Conservation (phyloP, 2,797 vertebrate genomes). For the Gymnoscopelus braueri region DNA sequence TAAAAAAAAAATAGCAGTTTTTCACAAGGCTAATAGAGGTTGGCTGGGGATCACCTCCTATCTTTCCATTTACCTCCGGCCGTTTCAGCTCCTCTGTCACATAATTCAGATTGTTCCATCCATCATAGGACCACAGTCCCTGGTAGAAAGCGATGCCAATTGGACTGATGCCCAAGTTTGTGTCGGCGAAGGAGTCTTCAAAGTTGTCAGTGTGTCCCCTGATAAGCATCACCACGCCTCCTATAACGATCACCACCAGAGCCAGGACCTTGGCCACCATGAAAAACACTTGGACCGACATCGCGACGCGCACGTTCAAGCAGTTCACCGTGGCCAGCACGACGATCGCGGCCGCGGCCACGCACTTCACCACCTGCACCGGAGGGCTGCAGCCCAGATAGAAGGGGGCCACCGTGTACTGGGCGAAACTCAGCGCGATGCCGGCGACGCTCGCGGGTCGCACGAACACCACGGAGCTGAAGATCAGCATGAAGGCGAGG, state of each 20-base stretch:
- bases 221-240: constrained; percentile 79
- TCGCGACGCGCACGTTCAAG: constrained; percentile 82
- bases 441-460: constrained; percentile 84
- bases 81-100: constrained; percentile 88
- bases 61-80: constrained; percentile 79
- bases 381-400: constrained; percentile 83
- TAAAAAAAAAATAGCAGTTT: no score
- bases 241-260: constrained; percentile 79
- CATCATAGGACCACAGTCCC: constrained; percentile 91
- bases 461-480: constrained; percentile 84
- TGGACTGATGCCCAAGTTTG: constrained; percentile 68
- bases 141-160: constrained; percentile 90
- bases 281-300: constrained; percentile 84
- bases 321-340: constrained; percentile 82
- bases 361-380: constrained; percentile 70
- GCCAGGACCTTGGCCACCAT: constrained; percentile 83
- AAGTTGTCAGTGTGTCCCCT: constrained; percentile 79
- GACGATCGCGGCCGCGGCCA: constrained; percentile 82
- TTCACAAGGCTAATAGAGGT: no score
- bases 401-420: constrained; percentile 84
- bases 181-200: constrained; percentile 84
- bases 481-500: constrained; percentile 85
- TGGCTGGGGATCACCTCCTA: background rate
- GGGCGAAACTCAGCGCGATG: constrained; percentile 84
- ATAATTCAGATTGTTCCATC: constrained; percentile 91